Evolutionary conservation across 2,888 invertebrate species (phyloP), one percentile per base, ranked within the genome.

Genomic region (Allacma fusca): DNA sequence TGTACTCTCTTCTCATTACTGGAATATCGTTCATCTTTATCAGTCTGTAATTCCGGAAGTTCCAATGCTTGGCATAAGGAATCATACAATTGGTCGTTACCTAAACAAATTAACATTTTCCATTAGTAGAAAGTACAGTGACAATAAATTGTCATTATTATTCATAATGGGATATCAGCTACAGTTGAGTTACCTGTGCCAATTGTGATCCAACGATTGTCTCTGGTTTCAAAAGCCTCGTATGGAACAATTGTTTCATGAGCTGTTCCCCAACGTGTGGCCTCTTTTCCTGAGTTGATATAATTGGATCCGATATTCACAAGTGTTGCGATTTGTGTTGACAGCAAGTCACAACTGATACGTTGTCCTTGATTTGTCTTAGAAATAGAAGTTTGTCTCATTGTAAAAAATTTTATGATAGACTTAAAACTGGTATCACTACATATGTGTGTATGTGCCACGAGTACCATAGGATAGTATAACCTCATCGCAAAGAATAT

Each of bases 161-260:
- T n/a, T n/a, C n/a, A n/a, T n/a, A n/a, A n/a, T n/a, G n/a, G n/a
- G n/a, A n/a, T n/a, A 34, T 34, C 34, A 34, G 34, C 5, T 34
- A 34, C 34, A 34, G 34, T 34, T 34, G 4, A 34, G 9, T 7
- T 34, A 0, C 95, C 97, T 1, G 94, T 91, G 0, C 97, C 97
- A 2, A 97, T 89, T 0, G 97, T 94, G 75, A 97, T 89, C 85
- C 92, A 92, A 13, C 85, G 84, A 0, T 94, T 93, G 86, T 96
- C 93, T 85, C 89, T 90, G 0, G 96, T 94, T 85, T 90, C 89
- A 85, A 97, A 98, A 1, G 94, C 91, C 89, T 97, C 92, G 86
- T 98, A 98, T 0, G 98, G 98, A 0, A 98, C 98, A 79, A 98
- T 92, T 86, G 94, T 96, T 79, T 92, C 93, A 86, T 98, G 98